phyloP scores from a whole-genome alignment of 1,140 invertebrate genomes.

The Pseudomyrmex flavicornis region DNA sequence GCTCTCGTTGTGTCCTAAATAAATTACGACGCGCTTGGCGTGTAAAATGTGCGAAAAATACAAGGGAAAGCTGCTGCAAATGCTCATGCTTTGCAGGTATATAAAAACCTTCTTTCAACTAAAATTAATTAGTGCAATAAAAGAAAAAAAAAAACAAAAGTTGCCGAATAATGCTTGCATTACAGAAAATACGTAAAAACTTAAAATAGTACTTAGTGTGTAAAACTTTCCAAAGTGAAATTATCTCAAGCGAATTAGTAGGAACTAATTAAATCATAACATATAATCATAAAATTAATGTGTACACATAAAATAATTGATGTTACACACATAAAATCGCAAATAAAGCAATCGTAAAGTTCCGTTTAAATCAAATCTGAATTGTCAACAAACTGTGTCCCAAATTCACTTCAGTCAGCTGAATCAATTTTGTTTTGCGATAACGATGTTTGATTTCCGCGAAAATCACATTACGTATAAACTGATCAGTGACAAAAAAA shows the following conservation, averaged over 20 bases:
- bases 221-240: too few species aligned
- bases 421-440: not conserved
- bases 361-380: not conserved
- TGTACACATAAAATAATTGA: not conserved
- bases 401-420: not conserved
- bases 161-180: constrained; percentile 1
- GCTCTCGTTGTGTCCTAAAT: constrained; percentile 23
- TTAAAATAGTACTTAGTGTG: not conserved
- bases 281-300: too few species aligned
- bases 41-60: constrained; percentile 45
- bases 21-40: constrained; percentile 42
- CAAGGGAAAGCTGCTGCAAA: not conserved
- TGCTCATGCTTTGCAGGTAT: not conserved
- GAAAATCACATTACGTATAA: not conserved
- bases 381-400: not conserved
- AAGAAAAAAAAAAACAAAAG: constrained; percentile 1
- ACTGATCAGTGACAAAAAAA: not conserved
- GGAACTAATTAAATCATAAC: too few species aligned
- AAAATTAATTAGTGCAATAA: constrained; percentile 38
- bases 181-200: not conserved
- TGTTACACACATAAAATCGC: not conserved
- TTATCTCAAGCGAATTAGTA: not conserved
- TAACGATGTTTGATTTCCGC: constrained; percentile 15
- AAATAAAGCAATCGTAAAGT: constrained; percentile 22
- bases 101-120: not conserved